phyloP scores from a whole-genome alignment of 2,797 vertebrate genomes.

The Uromys caudimaculatus region DNA sequence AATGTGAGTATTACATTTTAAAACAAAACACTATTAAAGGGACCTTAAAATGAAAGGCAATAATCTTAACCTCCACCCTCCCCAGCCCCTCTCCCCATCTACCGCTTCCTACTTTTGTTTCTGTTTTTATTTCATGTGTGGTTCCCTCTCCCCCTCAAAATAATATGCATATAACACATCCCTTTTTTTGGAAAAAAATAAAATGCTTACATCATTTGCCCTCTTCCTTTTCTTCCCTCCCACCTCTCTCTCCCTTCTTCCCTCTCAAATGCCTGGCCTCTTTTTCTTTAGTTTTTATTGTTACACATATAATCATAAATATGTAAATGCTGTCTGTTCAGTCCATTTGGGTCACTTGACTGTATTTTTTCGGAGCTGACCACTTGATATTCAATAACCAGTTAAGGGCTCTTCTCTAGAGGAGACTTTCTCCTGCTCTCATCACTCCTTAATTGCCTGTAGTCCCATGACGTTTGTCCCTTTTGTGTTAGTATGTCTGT shows the following conservation, averaged over 20 bases:
- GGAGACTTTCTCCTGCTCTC: background rate
- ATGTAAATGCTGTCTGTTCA: background rate
- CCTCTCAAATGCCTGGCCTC: background rate
- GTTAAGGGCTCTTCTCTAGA: background rate
- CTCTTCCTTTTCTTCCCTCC: background rate
- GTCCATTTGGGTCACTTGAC: background rate
- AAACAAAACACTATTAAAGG: background rate
- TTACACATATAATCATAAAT: background rate
- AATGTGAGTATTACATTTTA: background rate
- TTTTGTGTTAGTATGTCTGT: background rate
- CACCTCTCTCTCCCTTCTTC: background rate
- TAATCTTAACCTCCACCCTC: background rate
- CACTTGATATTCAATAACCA: background rate
- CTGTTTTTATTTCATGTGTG: slow-evolving; percentile 57
- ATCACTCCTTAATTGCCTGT: background rate
- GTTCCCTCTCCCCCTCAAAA: slow-evolving; percentile 47
- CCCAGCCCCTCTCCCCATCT: background rate
- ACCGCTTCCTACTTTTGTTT: slow-evolving; percentile 71
- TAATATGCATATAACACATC: background rate
- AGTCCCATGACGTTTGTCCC: too few relatives aligned
- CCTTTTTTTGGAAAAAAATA: background rate
- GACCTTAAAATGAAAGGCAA: slow-evolving; percentile 53
- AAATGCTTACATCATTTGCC: background rate
- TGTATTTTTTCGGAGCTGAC: background rate
- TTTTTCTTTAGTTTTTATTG: background rate